Conservation (phyloP, 2,888 invertebrate species). For the Sericinus montela region DNA sequence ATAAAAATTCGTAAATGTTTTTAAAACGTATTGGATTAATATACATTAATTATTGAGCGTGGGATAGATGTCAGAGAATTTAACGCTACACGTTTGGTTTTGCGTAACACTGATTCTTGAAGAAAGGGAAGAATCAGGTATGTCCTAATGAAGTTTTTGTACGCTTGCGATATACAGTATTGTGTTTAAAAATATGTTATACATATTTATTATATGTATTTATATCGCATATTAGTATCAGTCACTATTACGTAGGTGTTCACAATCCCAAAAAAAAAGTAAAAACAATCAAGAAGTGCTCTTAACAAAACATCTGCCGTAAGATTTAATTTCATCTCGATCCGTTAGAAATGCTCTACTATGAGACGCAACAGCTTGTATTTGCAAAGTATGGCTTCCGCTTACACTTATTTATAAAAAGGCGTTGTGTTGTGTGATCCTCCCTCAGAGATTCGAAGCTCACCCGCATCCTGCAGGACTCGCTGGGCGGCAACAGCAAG, state of each 20-base stretch:
- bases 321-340: not conserved
- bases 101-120: slow-evolving; percentile 17
- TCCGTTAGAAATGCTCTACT: not conserved
- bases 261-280: not conserved
- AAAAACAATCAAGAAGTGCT: no score
- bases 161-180: slow-evolving; percentile 13
- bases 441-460: slow-evolving; percentile 92
- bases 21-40: not conserved
- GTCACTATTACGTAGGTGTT: not conserved
- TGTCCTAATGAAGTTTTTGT: slow-evolving; percentile 15
- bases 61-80: slow-evolving; percentile 1
- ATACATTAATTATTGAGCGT: slow-evolving; percentile 3
- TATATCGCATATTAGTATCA: not conserved
- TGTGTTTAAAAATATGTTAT: not conserved
- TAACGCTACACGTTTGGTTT: slow-evolving; percentile 19
- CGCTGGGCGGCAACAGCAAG: slow-evolving; percentile 98
- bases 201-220: not conserved
- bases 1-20: not conserved
- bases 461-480: slow-evolving; percentile 97
- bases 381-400: not conserved
- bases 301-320: no score
- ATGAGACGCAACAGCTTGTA: slow-evolving; percentile 11
- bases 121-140: slow-evolving; percentile 18
- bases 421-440: not conserved
- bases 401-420: not conserved